Evolutionary conservation across 2,797 vertebrate species (phyloP).

Genomic region (Oreochromis grahami): DNA sequence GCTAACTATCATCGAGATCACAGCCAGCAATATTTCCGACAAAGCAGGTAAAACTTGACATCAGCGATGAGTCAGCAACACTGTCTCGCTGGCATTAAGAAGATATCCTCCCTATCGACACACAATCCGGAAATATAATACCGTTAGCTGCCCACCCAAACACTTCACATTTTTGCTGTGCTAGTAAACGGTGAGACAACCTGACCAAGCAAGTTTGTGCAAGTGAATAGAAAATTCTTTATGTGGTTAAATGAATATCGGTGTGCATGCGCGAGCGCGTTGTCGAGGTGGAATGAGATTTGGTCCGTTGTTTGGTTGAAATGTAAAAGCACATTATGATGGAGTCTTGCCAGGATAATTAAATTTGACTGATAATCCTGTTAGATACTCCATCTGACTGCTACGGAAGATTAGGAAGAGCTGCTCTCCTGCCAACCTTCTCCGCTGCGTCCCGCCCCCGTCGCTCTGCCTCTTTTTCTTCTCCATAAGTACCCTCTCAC

Average conservation of each 20-base stretch:
- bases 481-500: slow-evolving; percentile 46
- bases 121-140: slow-evolving; percentile 61
- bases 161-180: slow-evolving; percentile 66
- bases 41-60: slow-evolving; percentile 56
- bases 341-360: slow-evolving; percentile 65
- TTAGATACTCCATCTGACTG: slow-evolving; percentile 68
- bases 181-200: slow-evolving; percentile 47
- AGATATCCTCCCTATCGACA: slow-evolving; percentile 57
- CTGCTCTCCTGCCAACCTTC: slow-evolving; percentile 57
- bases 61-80: slow-evolving; percentile 59
- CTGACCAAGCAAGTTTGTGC: slow-evolving; percentile 61
- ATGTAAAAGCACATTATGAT: slow-evolving; percentile 62
- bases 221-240: slow-evolving; percentile 50
- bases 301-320: slow-evolving; percentile 46
- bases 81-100: slow-evolving; percentile 45
- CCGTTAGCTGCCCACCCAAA: slow-evolving; percentile 63
- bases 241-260: slow-evolving; percentile 49
- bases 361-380: slow-evolving; percentile 74
- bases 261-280: background rate
- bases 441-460: slow-evolving; percentile 14
- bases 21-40: slow-evolving; percentile 55
- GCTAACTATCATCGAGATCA: slow-evolving; percentile 41
- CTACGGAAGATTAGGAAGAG: slow-evolving; percentile 59
- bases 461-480: slow-evolving; percentile 47
- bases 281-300: slow-evolving; percentile 41